Evolutionary conservation across 2,888 invertebrate genomes (phyloP).

Genomic region (Pandemis heparana): DNA sequence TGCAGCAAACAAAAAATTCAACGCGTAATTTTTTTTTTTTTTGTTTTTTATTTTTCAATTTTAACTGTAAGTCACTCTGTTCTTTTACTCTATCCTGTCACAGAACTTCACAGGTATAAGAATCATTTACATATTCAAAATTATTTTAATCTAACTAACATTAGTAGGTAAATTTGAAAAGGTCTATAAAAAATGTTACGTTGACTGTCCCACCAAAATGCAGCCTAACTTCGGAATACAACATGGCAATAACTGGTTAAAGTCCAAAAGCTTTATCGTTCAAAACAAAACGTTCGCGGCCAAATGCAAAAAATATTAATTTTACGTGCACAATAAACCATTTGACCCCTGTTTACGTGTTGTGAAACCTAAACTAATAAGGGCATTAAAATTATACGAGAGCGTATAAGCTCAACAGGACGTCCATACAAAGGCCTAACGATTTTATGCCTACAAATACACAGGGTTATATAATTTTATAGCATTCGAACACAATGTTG

Average conservation of each 20-base stretch:
- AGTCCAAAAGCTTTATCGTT: slow-evolving; percentile 12
- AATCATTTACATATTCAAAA: too few species aligned
- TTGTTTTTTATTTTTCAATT: too few species aligned
- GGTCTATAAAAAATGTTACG: too few species aligned
- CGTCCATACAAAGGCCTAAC: slow-evolving; percentile 69
- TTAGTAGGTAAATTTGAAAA: too few species aligned
- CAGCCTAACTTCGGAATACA: background rate
- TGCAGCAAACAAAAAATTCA: too few species aligned
- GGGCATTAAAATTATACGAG: slow-evolving; percentile 75
- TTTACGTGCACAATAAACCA: slow-evolving; percentile 67
- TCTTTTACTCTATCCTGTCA: background rate
- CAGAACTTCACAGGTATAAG: background rate
- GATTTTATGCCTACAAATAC: slow-evolving; percentile 76
- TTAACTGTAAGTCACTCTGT: background rate
- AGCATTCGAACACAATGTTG: slow-evolving; percentile 63
- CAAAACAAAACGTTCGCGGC: slow-evolving; percentile 32
- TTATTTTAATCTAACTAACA: too few species aligned
- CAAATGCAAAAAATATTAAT: slow-evolving; percentile 56
- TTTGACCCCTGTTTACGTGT: slow-evolving; percentile 72
- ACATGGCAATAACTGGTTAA: slow-evolving; percentile 14
- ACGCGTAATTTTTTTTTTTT: too few species aligned
- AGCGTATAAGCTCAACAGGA: slow-evolving; percentile 59
- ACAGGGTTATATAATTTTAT: slow-evolving; percentile 74
- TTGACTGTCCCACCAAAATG: background rate
- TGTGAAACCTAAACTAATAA: slow-evolving; percentile 74